Base-by-base conservation (phyloP, 2,113 vertebrate genomes). In the Neofelis nebulosa region DNA sequence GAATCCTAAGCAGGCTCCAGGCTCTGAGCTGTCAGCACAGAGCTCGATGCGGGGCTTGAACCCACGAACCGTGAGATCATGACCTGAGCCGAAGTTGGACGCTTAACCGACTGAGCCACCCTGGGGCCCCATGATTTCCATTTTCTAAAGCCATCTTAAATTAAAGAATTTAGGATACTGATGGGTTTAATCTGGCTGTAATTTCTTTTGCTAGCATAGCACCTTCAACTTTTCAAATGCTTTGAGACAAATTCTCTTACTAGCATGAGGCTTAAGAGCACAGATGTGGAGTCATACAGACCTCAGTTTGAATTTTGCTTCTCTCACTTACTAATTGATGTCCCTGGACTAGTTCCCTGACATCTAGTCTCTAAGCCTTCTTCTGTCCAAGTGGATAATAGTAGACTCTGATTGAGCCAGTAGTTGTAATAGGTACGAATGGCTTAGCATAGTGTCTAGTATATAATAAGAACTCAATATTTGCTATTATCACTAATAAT, bases 71-170 rank as follows among this genome's bases (percentile, higher is more conserved):
- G 1, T 8, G 57, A 61, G 21, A 61, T 23, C 21, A 18, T 57
- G 55, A 57, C 55, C 55, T 57, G 55, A 8, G 19, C 55, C 8
- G 55, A 61, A 61, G 57, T 23, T 3, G 8, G 57, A 23, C 3
- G 16, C 57, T 61, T 23, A 23, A 61, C 21, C 7, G 18, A 23
- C 57, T 23, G 8, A 61, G 57, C 57, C 57, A 23, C 57, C 57
- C 57, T 9, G 57, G 57, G 5, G 21, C 21, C 57, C 57, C 57
- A 2, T 45, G 45, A 45, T 45, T 45, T 68, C 14, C 5, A 8
- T 74, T 81, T 94, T 82, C 38, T 87, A 82, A 91, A 68, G 36
- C 23, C 68, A 45, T 74, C 50, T 76, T 69, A 48, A 52, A 52
- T 76, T 41, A n/a, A 23, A 66, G 31, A 86, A 38, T 80, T 85